These are phyloP conservation scores for Crioceris asparagi DNA, from an alignment of 2,888 invertebrate species.

Conservation along the genomic window DNA sequence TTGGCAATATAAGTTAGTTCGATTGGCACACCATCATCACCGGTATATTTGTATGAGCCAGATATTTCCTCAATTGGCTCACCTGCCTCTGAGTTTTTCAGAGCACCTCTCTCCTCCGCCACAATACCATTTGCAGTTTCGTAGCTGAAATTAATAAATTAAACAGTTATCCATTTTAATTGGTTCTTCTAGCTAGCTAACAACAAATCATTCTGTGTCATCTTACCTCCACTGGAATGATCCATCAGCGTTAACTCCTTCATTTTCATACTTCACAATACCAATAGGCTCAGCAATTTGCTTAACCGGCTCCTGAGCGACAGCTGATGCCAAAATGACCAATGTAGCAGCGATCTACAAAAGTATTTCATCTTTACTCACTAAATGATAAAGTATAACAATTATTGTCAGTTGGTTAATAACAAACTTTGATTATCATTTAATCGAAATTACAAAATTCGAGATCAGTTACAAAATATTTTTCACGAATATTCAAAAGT, in stretches of 20 bases:
- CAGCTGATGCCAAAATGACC: no score
- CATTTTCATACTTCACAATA: constrained; percentile 48
- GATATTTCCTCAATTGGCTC: constrained; percentile 40
- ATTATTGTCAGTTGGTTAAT: no score
- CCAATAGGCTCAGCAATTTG: constrained; percentile 41
- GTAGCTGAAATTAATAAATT: constrained; percentile 37
- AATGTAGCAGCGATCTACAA: no score
- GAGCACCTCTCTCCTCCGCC: constrained; percentile 49
- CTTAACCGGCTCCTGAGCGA: constrained; percentile 1
- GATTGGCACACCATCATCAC: constrained; percentile 55
- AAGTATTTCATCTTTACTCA: no score
- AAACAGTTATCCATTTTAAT: background rate
- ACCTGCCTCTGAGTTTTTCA: constrained; percentile 36
- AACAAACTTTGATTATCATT: no score
- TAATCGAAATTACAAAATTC: no score
- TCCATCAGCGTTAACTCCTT: constrained; percentile 53
- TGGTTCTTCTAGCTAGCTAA: background rate
- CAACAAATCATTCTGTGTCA: no score
- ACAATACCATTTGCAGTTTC: constrained; percentile 67
- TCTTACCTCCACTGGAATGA: constrained; percentile 56
- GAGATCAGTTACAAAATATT: no score
- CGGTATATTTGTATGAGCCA: constrained; percentile 57
- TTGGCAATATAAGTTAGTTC: constrained; percentile 55
- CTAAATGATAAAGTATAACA: no score
- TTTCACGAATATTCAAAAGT: no score